phyloP scores from a whole-genome alignment of 2,797 vertebrate genomes.

The Gambelia wislizenii region DNA sequence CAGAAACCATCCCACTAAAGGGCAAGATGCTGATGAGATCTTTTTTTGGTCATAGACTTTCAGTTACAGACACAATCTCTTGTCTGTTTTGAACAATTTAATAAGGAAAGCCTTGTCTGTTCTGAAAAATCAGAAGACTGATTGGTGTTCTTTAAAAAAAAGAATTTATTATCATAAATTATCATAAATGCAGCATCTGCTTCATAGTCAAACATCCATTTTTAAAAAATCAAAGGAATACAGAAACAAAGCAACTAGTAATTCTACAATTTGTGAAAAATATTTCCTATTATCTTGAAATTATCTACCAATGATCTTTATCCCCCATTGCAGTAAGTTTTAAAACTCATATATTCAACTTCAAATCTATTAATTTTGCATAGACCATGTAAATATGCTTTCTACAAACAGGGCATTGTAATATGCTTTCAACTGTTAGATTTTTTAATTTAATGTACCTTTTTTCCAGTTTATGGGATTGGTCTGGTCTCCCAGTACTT shows the following conservation, averaged over 20 bases:
- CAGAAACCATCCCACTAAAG: slow-evolving; percentile 3
- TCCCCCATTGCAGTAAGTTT: not conserved
- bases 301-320: not conserved
- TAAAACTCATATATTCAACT: not conserved
- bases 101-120: slow-evolving; percentile 30
- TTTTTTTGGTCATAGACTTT: slow-evolving; percentile 5
- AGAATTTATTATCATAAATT: not conserved
- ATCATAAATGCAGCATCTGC: not conserved
- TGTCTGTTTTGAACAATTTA: not conserved
- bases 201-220: not conserved
- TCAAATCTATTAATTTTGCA: not conserved
- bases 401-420: not conserved
- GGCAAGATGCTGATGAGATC: not conserved
- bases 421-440: not conserved
- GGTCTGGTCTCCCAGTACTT: not conserved
- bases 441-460: not conserved
- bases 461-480: not conserved
- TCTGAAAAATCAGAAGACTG: not conserved
- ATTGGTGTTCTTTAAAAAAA: not conserved
- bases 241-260: not conserved
- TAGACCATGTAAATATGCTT: not conserved
- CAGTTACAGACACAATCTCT: slow-evolving; percentile 3
- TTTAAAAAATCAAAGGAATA: not conserved
- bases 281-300: not conserved
- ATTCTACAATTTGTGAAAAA: not conserved